These are phyloP conservation scores for Hipparchia semele DNA, from an alignment of 2,888 invertebrate genomes.

Conservation along the genomic window DNA sequence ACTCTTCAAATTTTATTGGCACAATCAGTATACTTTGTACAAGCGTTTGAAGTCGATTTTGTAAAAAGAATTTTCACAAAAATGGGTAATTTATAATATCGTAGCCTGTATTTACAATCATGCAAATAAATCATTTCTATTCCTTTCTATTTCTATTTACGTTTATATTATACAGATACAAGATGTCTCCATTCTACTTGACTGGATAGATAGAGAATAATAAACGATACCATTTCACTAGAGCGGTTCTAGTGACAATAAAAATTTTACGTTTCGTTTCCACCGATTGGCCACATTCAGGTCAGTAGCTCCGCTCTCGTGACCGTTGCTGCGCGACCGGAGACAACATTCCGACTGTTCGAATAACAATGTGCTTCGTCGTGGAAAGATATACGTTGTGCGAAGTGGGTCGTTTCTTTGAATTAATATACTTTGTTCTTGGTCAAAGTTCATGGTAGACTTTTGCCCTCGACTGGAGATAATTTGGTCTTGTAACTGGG, in stretches of 20 bases:
- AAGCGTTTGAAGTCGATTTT: too few species aligned
- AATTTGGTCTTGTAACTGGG: too few species aligned
- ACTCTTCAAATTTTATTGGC: too few species aligned
- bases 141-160: too few species aligned
- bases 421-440: too few species aligned
- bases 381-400: neutral
- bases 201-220: neutral
- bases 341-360: neutral
- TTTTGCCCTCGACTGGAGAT: too few species aligned
- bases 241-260: conserved; percentile 11
- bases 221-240: neutral
- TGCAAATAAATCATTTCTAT: neutral
- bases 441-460: too few species aligned
- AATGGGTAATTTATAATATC: too few species aligned
- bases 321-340: neutral
- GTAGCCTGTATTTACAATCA: neutral
- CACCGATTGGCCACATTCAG: conserved; percentile 18
- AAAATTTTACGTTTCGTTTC: conserved; percentile 25
- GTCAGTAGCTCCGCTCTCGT: neutral
- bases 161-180: too few species aligned
- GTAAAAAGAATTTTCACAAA: too few species aligned
- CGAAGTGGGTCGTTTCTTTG: too few species aligned
- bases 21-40: too few species aligned
- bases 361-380: neutral
- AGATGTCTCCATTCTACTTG: neutral